Percentiles rank a stretch among this genome's conserved stretches.
These are phyloP conservation scores for Montipora sp. DNA, from an alignment of 64 coral and sea anemone genomes.

Conservation along the genomic window DNA sequence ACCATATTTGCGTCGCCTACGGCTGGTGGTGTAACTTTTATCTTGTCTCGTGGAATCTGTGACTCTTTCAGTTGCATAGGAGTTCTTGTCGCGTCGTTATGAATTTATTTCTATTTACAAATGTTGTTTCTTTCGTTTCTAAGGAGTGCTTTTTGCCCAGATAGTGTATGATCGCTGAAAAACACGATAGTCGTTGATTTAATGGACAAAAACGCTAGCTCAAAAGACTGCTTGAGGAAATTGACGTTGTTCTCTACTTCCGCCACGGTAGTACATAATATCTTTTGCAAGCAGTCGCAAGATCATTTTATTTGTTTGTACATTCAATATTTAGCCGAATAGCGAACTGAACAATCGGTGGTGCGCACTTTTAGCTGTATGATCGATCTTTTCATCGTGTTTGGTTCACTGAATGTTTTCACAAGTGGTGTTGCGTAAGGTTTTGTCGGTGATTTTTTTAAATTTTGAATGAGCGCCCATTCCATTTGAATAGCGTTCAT, in stretches of 20 bases:
- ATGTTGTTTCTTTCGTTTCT: constrained; percentile 36
- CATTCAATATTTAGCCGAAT: neutral
- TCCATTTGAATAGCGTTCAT: neutral
- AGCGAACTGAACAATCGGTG: neutral
- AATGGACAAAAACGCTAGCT: neutral
- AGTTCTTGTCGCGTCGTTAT: constrained; percentile 3
- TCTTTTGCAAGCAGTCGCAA: neutral
- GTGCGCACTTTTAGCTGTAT: neutral
- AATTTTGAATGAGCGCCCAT: neutral
- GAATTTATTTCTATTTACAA: constrained; percentile 45
- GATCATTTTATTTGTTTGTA: constrained; percentile 18
- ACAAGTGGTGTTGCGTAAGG: neutral
- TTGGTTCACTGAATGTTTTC: neutral
- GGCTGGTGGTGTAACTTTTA: constrained; percentile 17
- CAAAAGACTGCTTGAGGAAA: constrained; percentile 22
- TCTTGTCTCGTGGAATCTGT: constrained; percentile 41
- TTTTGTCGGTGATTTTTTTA: neutral
- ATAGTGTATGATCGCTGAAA: neutral
- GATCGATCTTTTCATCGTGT: neutral
- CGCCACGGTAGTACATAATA: neutral
- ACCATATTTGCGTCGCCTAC: constrained; percentile 9
- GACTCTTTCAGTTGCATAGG: constrained; percentile 7
- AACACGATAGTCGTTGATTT: neutral
- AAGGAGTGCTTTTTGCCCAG: neutral
- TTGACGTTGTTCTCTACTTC: constrained; percentile 19